These are phyloP conservation scores for Pseudomugil gertrudae DNA, from an alignment of 2,797 vertebrate genomes.

Conservation along the genomic window DNA sequence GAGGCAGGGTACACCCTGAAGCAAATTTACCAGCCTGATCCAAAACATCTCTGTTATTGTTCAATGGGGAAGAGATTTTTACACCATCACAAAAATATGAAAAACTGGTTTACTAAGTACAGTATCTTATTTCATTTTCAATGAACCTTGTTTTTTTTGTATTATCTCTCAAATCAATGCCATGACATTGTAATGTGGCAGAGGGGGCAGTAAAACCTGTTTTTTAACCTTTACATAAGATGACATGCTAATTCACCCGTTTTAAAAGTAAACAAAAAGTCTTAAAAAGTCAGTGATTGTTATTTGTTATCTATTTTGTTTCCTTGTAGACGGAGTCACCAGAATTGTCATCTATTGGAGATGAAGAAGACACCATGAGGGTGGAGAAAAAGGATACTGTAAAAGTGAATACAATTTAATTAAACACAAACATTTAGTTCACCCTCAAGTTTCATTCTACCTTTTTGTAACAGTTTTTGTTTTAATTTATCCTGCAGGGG, in stretches of 20 bases:
- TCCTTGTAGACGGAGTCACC: slow-evolving; percentile 78
- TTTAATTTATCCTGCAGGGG: slow-evolving; percentile 76
- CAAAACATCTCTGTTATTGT: slow-evolving; percentile 1
- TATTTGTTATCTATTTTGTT: slow-evolving; percentile 4
- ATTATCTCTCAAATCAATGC: slow-evolving; percentile 1
- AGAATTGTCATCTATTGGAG: slow-evolving; percentile 73
- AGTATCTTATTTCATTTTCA: slow-evolving; percentile 10
- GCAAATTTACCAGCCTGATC: background rate
- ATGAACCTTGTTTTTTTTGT: slow-evolving; percentile 5
- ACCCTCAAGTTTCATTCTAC: too few species aligned
- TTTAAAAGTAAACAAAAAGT: background rate
- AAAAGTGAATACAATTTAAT: slow-evolving; percentile 64
- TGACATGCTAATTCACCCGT: background rate
- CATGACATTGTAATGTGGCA: background rate
- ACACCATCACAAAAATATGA: background rate
- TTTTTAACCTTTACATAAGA: background rate
- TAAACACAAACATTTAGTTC: background rate
- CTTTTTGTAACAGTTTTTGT: background rate
- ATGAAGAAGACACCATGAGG: slow-evolving; percentile 78
- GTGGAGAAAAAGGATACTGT: slow-evolving; percentile 74
- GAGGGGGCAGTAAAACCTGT: background rate
- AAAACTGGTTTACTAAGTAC: background rate
- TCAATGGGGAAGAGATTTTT: background rate
- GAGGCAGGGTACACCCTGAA: slow-evolving; percentile 4
- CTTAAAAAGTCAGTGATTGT: background rate